phyloP scores from a whole-genome alignment of 2,797 vertebrate species.

The Fratercula arctica region DNA sequence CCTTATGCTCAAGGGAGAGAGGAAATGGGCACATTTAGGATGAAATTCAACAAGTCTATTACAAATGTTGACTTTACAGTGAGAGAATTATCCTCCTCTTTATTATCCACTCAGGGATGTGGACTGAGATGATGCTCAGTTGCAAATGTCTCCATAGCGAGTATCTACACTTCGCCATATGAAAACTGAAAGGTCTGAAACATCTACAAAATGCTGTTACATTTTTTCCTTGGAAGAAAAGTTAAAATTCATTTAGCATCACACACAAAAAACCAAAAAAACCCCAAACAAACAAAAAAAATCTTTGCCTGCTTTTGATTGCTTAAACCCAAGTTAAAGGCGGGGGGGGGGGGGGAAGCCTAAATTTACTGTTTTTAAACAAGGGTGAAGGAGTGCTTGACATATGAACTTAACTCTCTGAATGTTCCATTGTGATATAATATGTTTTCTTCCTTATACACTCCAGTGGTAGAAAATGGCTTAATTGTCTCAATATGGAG shows the following conservation, averaged over 20 bases:
- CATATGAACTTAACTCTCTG: background rate
- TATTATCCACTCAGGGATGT: background rate
- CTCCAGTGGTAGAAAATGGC: background rate
- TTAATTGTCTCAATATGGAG: background rate
- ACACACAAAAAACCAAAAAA: too few relatives aligned
- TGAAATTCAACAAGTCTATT: background rate
- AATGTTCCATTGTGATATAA: background rate
- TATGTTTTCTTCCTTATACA: background rate
- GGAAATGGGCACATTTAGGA: background rate
- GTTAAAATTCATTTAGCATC: background rate
- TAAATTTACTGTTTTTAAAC: background rate
- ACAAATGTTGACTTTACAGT: background rate
- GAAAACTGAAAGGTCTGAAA: background rate
- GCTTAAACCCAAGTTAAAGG: background rate
- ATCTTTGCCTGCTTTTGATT: background rate
- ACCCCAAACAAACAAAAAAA: background rate
- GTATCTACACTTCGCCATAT: background rate
- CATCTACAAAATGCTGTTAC: rapidly evolving
- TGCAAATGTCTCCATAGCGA: background rate
- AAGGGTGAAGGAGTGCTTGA: background rate
- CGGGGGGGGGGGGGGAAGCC: too few relatives aligned
- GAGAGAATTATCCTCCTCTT: background rate
- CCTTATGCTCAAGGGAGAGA: background rate
- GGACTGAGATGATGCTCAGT: background rate
- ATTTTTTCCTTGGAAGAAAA: background rate